Percentiles rank a stretch among this genome's conserved stretches.
phyloP scores from a whole-genome alignment of 30 jellyfish, hydroid and myxozoan species.

The Cassiopea andromeda region DNA sequence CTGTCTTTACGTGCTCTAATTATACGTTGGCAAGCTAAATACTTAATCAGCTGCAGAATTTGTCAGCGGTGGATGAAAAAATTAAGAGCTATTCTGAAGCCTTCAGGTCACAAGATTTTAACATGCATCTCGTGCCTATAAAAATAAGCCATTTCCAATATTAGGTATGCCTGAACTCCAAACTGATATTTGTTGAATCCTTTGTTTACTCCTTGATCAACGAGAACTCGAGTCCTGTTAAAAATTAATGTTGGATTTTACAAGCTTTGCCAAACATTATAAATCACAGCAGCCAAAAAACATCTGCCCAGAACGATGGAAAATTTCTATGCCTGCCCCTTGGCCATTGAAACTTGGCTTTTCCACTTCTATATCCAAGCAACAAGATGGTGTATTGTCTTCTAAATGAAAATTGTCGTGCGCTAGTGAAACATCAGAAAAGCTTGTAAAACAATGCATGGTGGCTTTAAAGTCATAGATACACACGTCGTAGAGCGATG shows the following conservation, averaged over 20 bases:
- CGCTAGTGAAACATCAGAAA: too few species aligned
- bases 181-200: not conserved
- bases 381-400: too few species aligned
- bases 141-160: not conserved
- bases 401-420: too few species aligned
- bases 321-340: not conserved
- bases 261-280: constrained; percentile 10
- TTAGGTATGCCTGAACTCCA: not conserved
- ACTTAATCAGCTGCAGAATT: not conserved
- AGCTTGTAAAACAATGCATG: too few species aligned
- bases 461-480: too few species aligned
- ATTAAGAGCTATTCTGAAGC: not conserved
- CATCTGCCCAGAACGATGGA: not conserved
- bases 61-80: not conserved
- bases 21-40: not conserved
- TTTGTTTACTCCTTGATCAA: not conserved
- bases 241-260: constrained; percentile 20
- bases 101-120: not conserved
- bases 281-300: constrained; percentile 10
- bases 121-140: not conserved
- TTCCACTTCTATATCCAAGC: too few species aligned
- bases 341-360: too few species aligned
- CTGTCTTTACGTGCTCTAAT: constrained; percentile 1
- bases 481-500: too few species aligned
- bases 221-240: not conserved